Percentiles rank a stretch among this genome's conserved stretches.
Evolutionary conservation across 2,113 vertebrate genomes (phyloP).

Genomic region (Microcebus lehilahytsara): DNA sequence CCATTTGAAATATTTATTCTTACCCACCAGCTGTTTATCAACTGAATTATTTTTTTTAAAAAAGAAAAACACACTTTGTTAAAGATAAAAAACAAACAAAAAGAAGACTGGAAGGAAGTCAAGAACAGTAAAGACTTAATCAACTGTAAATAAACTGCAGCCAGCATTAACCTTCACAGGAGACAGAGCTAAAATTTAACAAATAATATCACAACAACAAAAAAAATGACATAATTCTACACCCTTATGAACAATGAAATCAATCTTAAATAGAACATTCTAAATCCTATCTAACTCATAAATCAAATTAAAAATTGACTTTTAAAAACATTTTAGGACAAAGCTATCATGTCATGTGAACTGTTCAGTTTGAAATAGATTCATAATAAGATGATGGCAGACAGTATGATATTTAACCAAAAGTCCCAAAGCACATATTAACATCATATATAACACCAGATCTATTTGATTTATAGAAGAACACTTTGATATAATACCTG

Average conservation of each 20-base stretch:
- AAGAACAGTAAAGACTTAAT: not conserved
- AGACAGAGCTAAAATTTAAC: not conserved
- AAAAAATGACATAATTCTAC: not conserved
- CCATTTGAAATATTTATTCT: not conserved
- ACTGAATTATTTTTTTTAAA: not conserved
- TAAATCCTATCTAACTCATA: not conserved
- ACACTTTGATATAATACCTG: not conserved
- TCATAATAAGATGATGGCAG: not conserved
- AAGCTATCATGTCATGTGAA: not conserved
- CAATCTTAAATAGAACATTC: not conserved
- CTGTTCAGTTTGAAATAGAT: not conserved
- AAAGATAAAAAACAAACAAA: not conserved
- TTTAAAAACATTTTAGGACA: conserved; percentile 34
- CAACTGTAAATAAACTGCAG: not conserved
- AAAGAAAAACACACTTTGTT: not conserved
- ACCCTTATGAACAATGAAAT: not conserved
- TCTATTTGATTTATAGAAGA: not conserved
- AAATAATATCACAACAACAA: not conserved
- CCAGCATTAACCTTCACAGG: not conserved
- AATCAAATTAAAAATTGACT: not conserved
- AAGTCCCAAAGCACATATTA: not conserved
- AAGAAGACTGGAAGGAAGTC: not conserved
- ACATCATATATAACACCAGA: not conserved
- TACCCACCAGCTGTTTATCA: conserved; percentile 16
- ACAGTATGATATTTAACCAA: not conserved